phyloP scores from a whole-genome alignment of 2,888 invertebrate species.

The Pomacea canaliculata region DNA sequence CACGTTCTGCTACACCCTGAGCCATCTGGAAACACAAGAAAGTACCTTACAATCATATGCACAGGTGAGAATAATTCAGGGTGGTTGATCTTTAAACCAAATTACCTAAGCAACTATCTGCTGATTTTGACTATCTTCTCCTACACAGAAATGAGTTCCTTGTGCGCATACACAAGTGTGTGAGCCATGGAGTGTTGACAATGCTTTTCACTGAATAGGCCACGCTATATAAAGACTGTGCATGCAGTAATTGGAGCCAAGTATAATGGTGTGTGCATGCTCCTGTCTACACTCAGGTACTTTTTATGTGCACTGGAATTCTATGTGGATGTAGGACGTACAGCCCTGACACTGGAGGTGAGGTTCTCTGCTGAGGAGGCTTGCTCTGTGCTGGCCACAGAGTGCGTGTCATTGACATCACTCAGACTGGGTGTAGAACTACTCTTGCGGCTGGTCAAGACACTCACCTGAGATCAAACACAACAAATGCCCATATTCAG shows the following conservation, averaged over 20 bases:
- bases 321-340: constrained; percentile 43
- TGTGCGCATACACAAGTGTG: no score
- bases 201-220: no score
- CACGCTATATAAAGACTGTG: no score
- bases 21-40: constrained; percentile 76
- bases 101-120: background rate
- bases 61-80: background rate
- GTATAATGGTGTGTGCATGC: no score
- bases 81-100: background rate
- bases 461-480: constrained; percentile 59
- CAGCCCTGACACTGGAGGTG: constrained; percentile 63
- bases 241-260: no score
- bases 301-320: no score
- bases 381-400: constrained; percentile 92
- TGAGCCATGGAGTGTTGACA: no score
- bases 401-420: constrained; percentile 82
- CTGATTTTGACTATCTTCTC: no score
- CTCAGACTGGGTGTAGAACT: constrained; percentile 92
- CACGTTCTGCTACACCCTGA: constrained; percentile 89
- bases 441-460: constrained; percentile 86
- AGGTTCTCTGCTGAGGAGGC: constrained; percentile 95
- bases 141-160: no score
- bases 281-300: no score
- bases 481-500: no score
- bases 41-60: no score